phyloP scores from a whole-genome alignment of 37 sponge, comb jelly and placozoan genomes.

The Beroe forskalii region DNA sequence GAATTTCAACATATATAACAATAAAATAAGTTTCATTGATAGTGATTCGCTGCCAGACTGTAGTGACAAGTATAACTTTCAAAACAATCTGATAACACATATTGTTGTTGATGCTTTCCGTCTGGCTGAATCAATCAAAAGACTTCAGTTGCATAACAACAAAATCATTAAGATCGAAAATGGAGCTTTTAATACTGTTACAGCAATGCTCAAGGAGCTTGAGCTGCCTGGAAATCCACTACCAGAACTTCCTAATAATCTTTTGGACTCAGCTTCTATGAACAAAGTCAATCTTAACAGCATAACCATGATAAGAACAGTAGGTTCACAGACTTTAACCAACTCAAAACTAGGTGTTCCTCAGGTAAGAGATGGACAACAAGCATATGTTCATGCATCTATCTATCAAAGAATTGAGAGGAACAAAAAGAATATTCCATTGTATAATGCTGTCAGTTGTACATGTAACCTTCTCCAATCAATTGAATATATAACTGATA shows the following conservation, averaged over 20 bases:
- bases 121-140: slow-evolving; percentile 18
- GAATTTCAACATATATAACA: slow-evolving; percentile 52
- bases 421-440: neutral
- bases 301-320: neutral
- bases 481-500: neutral
- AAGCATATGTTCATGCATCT: neutral
- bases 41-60: slow-evolving; percentile 42
- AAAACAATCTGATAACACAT: slow-evolving; percentile 26
- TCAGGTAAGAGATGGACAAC: neutral
- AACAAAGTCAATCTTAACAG: neutral
- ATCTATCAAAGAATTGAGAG: neutral
- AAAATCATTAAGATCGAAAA: neutral
- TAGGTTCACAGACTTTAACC: neutral
- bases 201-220: neutral
- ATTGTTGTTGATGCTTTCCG: slow-evolving; percentile 31
- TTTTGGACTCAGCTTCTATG: neutral
- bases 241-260: slow-evolving; percentile 16
- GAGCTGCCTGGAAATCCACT: neutral
- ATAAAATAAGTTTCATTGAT: slow-evolving; percentile 32
- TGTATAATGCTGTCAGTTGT: neutral
- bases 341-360: neutral
- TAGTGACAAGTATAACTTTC: slow-evolving; percentile 14
- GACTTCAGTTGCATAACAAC: neutral
- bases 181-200: slow-evolving; percentile 11
- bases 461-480: neutral